Conservation (phyloP, 2,888 invertebrate species). For the Agrotis ipsilon region DNA sequence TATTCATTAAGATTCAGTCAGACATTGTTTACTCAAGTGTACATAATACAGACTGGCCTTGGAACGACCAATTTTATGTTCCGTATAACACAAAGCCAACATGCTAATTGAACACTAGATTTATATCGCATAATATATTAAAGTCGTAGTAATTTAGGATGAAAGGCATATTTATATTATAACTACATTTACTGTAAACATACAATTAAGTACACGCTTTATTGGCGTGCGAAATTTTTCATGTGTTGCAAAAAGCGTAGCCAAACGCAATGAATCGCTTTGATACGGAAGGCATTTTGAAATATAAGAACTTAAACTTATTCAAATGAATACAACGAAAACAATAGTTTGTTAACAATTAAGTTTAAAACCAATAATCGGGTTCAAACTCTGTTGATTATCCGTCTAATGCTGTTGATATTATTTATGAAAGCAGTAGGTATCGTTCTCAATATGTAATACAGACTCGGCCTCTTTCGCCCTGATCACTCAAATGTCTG, state of each 20-base stretch:
- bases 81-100: constrained; percentile 54
- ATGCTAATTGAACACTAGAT: constrained; percentile 61
- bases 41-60: constrained; percentile 64
- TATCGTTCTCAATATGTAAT: constrained; percentile 42
- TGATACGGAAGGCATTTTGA: constrained; percentile 30
- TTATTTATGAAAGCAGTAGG: constrained; percentile 44
- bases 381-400: neutral
- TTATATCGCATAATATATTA: constrained; percentile 53
- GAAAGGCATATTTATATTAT: constrained; percentile 55
- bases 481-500: constrained; percentile 71
- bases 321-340: neutral
- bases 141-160: constrained; percentile 53
- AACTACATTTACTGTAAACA: constrained; percentile 45
- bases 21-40: constrained; percentile 69
- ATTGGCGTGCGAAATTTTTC: constrained; percentile 48
- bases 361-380: neutral
- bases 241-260: constrained; percentile 32
- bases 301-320: neutral
- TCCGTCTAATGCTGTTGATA: constrained; percentile 9
- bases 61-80: constrained; percentile 62
- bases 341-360: constrained; percentile 2
- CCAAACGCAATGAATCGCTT: constrained; percentile 41
- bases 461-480: constrained; percentile 67
- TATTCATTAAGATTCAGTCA: constrained; percentile 66
- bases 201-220: constrained; percentile 46